Base-by-base conservation (phyloP, 2,113 vertebrate species). In the Chaenocephalus aceratus region DNA sequence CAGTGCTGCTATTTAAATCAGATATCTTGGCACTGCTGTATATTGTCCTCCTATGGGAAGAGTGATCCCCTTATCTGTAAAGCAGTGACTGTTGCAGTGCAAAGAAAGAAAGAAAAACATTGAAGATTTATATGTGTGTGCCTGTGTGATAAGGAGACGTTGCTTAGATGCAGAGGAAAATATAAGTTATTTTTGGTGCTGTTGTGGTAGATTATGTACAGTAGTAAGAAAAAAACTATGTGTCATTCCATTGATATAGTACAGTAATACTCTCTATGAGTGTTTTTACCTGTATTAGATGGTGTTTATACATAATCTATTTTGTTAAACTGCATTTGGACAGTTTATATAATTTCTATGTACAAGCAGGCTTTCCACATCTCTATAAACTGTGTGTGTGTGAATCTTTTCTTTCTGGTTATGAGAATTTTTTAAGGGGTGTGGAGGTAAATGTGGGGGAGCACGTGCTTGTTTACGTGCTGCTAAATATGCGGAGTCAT, bases 401-500 rank as follows among this genome's bases (percentile, higher is more conserved):
- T 68, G 61, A 15, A 21, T 48, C 44, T 54, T 12, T 13, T 41
- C 36, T 41, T 7, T 41, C 7, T 41, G 36, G 5, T 41, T 45
- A 11, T 56, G 53, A 63, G 61, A 15, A 21, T 36, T 44, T 54
- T 12, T 13, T 6, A 77, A 70, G 51, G 6, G 46, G 16, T 23
- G 49, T 79, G 72, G 15, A 60, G 12, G 64, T 58, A 49, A 67
- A 52, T 72, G 62, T 56, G 60, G 66, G 18, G 56, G 54, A 46
- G 58, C n/a, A 26, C 59, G 65, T 73, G 74, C 12, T 3, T 36
- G 52, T 65, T 80, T 72, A 81, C 4, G 49, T 53, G 75, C 57
- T 66, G 14, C 23, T 71, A 49, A 80, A 66, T 70, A 72, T 82
- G 88, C 82, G 80, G 45, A 71, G 66, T 78, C 79, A 79, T 81